Evolutionary conservation across 2,113 vertebrate genomes (phyloP).

Genomic region (Conger conger): DNA sequence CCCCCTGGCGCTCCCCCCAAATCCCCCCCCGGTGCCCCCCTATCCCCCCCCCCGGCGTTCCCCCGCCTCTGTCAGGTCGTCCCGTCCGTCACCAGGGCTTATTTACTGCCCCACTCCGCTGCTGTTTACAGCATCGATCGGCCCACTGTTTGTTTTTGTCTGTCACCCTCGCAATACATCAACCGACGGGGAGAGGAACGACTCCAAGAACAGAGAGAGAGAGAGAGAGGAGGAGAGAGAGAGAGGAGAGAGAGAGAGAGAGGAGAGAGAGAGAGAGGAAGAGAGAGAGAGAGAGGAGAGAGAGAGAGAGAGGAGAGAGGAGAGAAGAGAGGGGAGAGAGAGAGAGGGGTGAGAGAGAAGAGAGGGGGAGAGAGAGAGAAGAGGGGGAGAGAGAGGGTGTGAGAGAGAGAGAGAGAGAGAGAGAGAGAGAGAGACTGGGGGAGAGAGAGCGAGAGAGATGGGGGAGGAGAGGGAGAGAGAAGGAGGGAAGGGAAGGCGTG

Average conservation of each 20-base stretch:
- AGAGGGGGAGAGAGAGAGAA: neutral
- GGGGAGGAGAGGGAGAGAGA: neutral
- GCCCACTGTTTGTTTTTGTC: conserved; percentile 46
- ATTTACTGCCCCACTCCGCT: conserved; percentile 45
- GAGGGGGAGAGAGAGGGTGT: neutral
- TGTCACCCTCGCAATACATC: conserved; percentile 35
- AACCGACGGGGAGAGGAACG: conserved; percentile 32
- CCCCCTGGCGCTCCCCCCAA: conserved; percentile 9
- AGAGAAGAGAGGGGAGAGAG: conserved; percentile 22
- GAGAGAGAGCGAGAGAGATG: conserved; percentile 30
- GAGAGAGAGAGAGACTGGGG: neutral
- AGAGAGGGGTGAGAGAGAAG: neutral
- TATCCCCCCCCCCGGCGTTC: conserved; percentile 5
- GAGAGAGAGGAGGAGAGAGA: conserved; percentile 29
- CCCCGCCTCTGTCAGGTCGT: conserved; percentile 26
- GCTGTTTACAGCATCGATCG: conserved; percentile 48
- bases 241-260: conserved; percentile 9
- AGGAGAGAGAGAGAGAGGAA: conserved; percentile 32
- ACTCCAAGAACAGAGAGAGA: neutral
- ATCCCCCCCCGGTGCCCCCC: too few relatives aligned
- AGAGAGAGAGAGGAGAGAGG: neutral
- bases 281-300: conserved; percentile 20
- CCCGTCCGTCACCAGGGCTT: conserved; percentile 37
- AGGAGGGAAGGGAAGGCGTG: neutral
- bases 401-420: neutral